Evolutionary conservation across 2,113 vertebrate species (phyloP).

Genomic region (Podiceps cristatus): DNA sequence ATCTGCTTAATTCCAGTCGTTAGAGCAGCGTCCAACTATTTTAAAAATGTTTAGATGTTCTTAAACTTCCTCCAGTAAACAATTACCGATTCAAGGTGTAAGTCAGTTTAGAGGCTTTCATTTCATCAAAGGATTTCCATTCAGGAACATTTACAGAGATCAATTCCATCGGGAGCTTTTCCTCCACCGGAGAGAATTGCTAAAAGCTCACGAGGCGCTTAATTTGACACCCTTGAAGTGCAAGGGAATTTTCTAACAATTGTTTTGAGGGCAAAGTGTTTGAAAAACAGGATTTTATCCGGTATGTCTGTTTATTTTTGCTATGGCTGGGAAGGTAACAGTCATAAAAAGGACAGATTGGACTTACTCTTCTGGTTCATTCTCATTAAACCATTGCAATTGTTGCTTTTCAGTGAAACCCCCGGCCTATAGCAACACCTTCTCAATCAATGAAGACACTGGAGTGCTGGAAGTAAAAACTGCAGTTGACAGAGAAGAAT

Average conservation of each 20-base stretch:
- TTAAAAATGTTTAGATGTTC: not conserved
- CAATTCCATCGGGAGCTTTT: not conserved
- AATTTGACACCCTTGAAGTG: not conserved
- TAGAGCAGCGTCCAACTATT: not conserved
- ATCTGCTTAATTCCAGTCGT: not conserved
- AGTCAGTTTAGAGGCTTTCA: not conserved
- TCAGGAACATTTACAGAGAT: not conserved
- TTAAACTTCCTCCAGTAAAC: not conserved
- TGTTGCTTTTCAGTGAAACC: constrained; percentile 71
- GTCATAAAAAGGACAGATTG: not conserved
- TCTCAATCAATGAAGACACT: constrained; percentile 47
- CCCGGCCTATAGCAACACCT: constrained; percentile 5
- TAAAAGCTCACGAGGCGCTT: not conserved
- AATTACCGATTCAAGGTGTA: not conserved
- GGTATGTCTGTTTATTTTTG: not conserved
- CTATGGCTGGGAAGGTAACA: not conserved
- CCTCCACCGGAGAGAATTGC: not conserved
- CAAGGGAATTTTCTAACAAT: not conserved
- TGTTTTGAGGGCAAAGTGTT: not conserved
- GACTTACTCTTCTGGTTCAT: not conserved
- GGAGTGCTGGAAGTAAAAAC: constrained; percentile 71
- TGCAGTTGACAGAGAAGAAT: constrained; percentile 77
- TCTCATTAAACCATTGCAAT: not conserved
- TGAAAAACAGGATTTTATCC: not conserved
- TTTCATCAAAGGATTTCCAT: not conserved